Evolutionary conservation across 2,797 vertebrate species (phyloP), one percentile per base, ranked within the genome.

Genomic region (Manis crassicaudata): DNA sequence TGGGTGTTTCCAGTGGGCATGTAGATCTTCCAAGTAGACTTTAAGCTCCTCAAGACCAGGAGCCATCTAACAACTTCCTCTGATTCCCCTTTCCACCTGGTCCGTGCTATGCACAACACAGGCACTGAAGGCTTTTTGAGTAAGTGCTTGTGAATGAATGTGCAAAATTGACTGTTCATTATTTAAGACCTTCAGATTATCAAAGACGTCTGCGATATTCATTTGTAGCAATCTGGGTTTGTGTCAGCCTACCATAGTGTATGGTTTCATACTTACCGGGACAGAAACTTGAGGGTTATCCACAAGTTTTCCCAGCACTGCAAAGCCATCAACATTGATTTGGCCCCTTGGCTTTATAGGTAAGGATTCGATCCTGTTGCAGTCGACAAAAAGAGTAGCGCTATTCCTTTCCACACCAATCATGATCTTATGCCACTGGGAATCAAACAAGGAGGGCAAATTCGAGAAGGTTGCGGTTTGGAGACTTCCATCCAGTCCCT

Each of bases 351-450:
- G 98, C 43, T 98, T 97, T 95, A 98, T 98, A 68, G 96, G 98
- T 90, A 99, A 98, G 56, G 99, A 98, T 46, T 99, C 99, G 54
- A 99, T 94, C 97, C 96, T 98, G 52, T 98, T 97, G 75, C 99
- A 99, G 98, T 99, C 99, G 86, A 99, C 97, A 21, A 98, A 99
- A 77, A 99, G 99, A 5, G 98, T 98, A 10, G 99, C 98, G 0
- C 98, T 98, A 52, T 65, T 98, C 85, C 97, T 98, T 94, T 98
- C 98, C 96, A 99, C 98, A 0, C 99, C 98, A 79, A 99, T 98
- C 97, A 99, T 98, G 93, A 99, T 89, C 76, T 98, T 98, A 98
- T 99, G 99, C 99, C 99, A 99, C 29, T 98, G 98, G 27, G 99
- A 99, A 95, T 99, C 98, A 97, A 99, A 99, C 32, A 99, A 98